Evolutionary conservation across 64 coral and sea anemone species (phyloP).

Genomic region (Actinia equina): DNA sequence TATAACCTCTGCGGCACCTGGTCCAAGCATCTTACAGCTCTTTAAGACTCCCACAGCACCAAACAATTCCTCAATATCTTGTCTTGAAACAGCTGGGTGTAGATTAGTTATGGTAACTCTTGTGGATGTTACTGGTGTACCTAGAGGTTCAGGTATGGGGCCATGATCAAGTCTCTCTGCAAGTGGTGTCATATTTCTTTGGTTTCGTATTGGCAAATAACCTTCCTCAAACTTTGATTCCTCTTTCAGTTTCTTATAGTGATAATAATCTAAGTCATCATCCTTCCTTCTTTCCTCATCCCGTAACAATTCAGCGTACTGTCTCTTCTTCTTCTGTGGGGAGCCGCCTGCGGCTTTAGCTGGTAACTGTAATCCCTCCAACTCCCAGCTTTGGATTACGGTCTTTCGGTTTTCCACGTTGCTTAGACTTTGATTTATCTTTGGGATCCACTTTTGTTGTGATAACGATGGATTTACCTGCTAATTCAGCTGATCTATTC

Average conservation of each 20-base stretch:
- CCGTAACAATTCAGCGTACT: background rate
- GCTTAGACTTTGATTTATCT: slow-evolving; percentile 13
- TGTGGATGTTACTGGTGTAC: slow-evolving; percentile 20
- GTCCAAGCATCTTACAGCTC: slow-evolving; percentile 71
- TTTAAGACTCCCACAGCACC: slow-evolving; percentile 70
- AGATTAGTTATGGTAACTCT: slow-evolving; percentile 75
- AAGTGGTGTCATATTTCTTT: background rate
- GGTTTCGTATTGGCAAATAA: background rate
- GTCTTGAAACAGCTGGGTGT: slow-evolving; percentile 74
- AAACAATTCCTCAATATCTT: slow-evolving; percentile 87
- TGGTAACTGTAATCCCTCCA: background rate
- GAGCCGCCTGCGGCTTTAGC: background rate
- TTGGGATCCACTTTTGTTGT: slow-evolving; percentile 39
- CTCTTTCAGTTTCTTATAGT: slow-evolving; percentile 9
- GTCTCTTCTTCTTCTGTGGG: background rate
- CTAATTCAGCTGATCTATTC: slow-evolving; percentile 35
- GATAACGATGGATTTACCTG: slow-evolving; percentile 36
- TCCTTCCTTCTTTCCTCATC: background rate
- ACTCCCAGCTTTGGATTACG: background rate
- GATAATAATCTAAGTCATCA: slow-evolving; percentile 7
- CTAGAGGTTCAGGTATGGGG: background rate
- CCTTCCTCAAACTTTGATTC: background rate
- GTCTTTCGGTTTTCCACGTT: background rate
- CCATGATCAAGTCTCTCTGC: slow-evolving; percentile 9
- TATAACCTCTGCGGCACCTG: slow-evolving; percentile 77